phyloP scores from a whole-genome alignment of 2,113 vertebrate genomes.

The Anoura caudifer region DNA sequence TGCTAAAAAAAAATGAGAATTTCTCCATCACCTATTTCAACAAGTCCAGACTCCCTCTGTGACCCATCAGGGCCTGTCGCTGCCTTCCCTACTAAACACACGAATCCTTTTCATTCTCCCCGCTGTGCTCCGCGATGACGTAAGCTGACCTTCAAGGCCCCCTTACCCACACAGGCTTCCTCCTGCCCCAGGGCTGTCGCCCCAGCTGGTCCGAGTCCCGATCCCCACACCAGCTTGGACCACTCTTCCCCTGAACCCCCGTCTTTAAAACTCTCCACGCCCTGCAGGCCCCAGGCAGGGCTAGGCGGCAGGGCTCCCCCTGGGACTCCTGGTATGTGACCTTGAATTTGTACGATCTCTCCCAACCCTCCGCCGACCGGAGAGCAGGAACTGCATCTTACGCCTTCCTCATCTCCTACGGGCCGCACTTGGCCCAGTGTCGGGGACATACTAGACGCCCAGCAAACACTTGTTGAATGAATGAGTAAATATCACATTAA shows the following conservation, averaged over 20 bases:
- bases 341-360: not conserved
- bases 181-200: not conserved
- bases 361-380: too few relatives aligned
- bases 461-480: not conserved
- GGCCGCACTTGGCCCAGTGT: not conserved
- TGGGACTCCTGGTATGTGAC: too few relatives aligned
- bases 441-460: not conserved
- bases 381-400: not conserved
- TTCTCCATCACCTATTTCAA: not conserved
- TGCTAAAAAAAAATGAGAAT: not conserved
- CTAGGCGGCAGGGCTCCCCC: fast-evolving
- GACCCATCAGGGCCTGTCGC: not conserved
- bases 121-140: fast-evolving
- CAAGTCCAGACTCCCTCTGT: not conserved
- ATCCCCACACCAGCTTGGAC: not conserved
- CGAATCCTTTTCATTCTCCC: too few relatives aligned
- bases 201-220: not conserved
- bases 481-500: not conserved
- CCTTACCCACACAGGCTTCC: fast-evolving
- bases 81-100: fast-evolving
- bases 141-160: fast-evolving
- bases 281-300: fast-evolving
- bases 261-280: not conserved
- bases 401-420: not conserved
- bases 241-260: too few relatives aligned